phyloP scores from a whole-genome alignment of 2,113 vertebrate species.

The Hemichromis elongatus region DNA sequence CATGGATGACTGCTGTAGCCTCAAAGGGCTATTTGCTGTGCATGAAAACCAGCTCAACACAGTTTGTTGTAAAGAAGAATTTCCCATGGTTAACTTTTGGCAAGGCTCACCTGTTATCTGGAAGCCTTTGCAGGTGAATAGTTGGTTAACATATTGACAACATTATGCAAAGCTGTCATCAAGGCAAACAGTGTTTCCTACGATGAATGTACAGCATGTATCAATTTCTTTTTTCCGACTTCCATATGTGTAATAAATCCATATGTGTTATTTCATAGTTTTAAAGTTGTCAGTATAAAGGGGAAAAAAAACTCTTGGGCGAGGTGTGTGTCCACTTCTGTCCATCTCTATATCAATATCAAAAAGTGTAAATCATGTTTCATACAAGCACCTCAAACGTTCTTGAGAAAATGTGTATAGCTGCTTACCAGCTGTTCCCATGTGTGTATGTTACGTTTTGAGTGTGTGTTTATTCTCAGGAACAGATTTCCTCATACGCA shows the following conservation, averaged over 20 bases:
- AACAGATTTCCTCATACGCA: not conserved
- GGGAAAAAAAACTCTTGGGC: not conserved
- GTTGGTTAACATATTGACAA: not conserved
- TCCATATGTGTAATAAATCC: not conserved
- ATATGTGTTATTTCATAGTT: not conserved
- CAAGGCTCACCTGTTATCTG: not conserved
- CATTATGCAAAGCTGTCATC: not conserved
- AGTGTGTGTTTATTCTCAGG: slow-evolving; percentile 47
- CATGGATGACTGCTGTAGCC: not conserved
- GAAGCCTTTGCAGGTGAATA: not conserved
- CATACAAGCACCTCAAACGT: not conserved
- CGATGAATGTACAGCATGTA: not conserved
- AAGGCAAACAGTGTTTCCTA: not conserved
- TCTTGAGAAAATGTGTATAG: not conserved
- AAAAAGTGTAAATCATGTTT: not conserved
- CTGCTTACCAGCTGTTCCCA: slow-evolving; percentile 21
- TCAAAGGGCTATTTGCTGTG: not conserved
- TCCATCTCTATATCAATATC: not conserved
- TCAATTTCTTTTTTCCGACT: not conserved
- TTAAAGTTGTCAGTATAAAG: not conserved
- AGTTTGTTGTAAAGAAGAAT: not conserved
- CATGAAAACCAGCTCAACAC: not conserved
- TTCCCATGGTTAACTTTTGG: not conserved
- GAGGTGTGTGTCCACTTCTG: not conserved
- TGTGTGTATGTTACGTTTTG: slow-evolving; percentile 28